These are phyloP conservation scores for Acleris sparsana DNA, from an alignment of 2,888 invertebrate species.

Conservation along the genomic window DNA sequence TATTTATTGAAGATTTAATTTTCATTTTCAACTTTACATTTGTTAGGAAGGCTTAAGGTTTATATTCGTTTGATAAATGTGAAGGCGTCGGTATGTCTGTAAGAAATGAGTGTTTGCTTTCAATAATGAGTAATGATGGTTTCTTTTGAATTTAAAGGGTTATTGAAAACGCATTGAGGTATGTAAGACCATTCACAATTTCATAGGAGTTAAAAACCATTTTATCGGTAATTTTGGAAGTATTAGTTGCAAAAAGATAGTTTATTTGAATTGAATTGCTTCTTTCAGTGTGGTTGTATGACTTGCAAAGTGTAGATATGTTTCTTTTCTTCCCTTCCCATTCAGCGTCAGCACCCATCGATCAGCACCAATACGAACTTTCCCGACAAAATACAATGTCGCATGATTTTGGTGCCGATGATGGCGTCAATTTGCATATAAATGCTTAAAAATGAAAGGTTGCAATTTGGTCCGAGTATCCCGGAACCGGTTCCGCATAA, in stretches of 20 bases:
- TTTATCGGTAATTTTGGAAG: conserved; percentile 49
- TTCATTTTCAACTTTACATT: conserved; percentile 4
- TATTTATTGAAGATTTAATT: conserved; percentile 49
- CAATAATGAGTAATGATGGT: conserved; percentile 54
- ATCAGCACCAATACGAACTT: too few relatives aligned
- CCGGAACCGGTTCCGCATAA: too few relatives aligned
- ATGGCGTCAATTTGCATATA: too few relatives aligned
- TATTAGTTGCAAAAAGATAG: conserved; percentile 34
- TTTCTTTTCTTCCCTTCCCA: too few relatives aligned
- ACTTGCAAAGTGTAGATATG: not conserved
- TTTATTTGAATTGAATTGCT: conserved; percentile 11
- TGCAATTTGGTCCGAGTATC: too few relatives aligned
- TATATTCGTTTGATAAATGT: conserved; percentile 40
- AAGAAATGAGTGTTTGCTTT: conserved; percentile 22
- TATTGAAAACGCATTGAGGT: conserved; percentile 41
- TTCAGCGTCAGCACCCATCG: too few relatives aligned
- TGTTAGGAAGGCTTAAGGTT: conserved; percentile 35
- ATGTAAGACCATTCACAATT: conserved; percentile 54
- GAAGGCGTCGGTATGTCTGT: conserved; percentile 58
- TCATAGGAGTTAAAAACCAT: conserved; percentile 56
- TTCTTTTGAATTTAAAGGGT: conserved; percentile 56
- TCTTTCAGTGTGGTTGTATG: not conserved
- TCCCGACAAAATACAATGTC: too few relatives aligned
- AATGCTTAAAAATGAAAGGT: too few relatives aligned
- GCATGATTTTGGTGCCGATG: too few relatives aligned